phyloP scores from a whole-genome alignment of 2,797 vertebrate species.

The Phylloscopus collybita region DNA sequence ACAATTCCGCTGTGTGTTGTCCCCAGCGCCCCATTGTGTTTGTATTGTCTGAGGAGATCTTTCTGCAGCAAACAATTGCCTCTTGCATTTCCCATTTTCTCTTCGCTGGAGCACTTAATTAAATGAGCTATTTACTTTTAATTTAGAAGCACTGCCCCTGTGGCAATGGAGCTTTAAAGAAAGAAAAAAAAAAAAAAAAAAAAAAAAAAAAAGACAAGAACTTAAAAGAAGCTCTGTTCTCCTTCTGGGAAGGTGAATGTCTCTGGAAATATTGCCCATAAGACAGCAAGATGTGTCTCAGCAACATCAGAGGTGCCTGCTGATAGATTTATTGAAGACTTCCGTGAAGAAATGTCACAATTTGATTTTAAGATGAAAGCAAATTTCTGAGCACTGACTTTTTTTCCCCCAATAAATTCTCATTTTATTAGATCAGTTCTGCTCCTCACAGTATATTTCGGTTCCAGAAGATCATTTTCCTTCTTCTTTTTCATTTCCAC shows the following conservation, averaged over 20 bases:
- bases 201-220: background rate
- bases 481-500: background rate
- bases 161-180: background rate
- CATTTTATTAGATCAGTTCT: conserved; percentile 4
- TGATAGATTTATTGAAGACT: background rate
- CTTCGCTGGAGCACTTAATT: conserved; percentile 53
- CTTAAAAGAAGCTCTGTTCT: background rate
- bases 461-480: background rate
- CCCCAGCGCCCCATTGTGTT: background rate
- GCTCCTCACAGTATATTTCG: background rate
- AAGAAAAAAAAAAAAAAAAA: no score
- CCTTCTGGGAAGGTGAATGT: background rate
- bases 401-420: background rate
- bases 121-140: conserved; percentile 66
- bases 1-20: background rate
- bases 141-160: conserved; percentile 39
- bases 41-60: background rate
- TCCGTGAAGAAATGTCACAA: background rate
- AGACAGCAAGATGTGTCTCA: background rate
- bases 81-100: conserved; percentile 39
- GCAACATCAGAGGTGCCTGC: background rate
- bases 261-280: background rate
- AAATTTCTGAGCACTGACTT: background rate
- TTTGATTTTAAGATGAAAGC: conserved; percentile 36
- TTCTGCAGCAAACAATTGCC: background rate